Evolutionary conservation across 2,888 invertebrate species (phyloP).

Genomic region (Shargacucullia verbasci): DNA sequence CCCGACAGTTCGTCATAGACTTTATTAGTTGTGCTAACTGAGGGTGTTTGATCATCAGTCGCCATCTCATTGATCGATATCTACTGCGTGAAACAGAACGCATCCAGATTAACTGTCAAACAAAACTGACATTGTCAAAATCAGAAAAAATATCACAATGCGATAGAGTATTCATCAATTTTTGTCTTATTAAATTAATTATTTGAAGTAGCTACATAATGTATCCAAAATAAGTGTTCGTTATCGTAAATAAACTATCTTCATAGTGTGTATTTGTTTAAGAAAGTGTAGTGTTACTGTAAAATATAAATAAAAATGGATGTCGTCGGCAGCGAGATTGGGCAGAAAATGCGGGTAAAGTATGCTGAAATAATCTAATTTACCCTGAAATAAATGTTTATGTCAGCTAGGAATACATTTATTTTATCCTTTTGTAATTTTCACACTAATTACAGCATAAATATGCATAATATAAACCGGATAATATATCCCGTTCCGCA

Average conservation of each 20-base stretch:
- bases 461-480: not conserved
- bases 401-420: not conserved
- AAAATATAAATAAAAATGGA: constrained; percentile 89
- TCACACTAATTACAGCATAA: not conserved
- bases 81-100: constrained; percentile 17
- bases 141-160: constrained; percentile 8
- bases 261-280: constrained; percentile 33
- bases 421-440: not conserved
- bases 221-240: constrained; percentile 21
- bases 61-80: too few species aligned
- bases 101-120: constrained; percentile 1
- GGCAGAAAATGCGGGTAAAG: constrained; percentile 95
- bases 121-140: constrained; percentile 32
- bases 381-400: constrained; percentile 5
- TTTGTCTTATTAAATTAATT: constrained; percentile 11
- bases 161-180: constrained; percentile 3
- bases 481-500: constrained; percentile 2
- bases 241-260: constrained; percentile 11
- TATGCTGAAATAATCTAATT: constrained; percentile 45
- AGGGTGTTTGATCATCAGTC: too few species aligned
- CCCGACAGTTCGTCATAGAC: too few species aligned
- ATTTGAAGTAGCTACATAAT: constrained; percentile 10
- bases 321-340: constrained; percentile 94
- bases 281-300: constrained; percentile 36
- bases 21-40: too few species aligned